Conservation (phyloP, 2,113 vertebrate species). For the Rissa tridactyla region DNA sequence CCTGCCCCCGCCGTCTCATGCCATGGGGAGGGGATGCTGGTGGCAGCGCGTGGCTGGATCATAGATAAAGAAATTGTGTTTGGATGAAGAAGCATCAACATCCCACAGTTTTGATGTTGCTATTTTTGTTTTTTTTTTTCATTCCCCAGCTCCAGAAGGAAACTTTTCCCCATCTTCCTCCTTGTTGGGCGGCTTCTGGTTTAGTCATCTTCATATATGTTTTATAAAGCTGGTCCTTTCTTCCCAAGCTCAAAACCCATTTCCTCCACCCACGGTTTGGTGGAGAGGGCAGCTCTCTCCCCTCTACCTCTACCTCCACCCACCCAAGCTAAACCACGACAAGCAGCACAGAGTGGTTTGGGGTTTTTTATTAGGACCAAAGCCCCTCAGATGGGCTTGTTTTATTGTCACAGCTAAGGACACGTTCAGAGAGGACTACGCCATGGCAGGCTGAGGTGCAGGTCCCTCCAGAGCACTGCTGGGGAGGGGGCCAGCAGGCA, state of each 20-base stretch:
- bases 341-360: not conserved
- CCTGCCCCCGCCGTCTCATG: not conserved
- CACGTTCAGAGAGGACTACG: not conserved
- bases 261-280: not conserved
- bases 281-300: not conserved
- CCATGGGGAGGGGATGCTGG: not conserved
- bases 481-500: not conserved
- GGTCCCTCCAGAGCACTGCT: not conserved
- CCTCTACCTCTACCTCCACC: not conserved
- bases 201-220: not conserved
- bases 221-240: not conserved
- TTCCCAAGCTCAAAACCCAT: not conserved
- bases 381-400: not conserved
- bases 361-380: not conserved
- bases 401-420: conserved; percentile 4
- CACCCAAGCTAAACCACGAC: not conserved
- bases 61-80: not conserved
- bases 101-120: not conserved
- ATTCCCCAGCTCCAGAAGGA: not conserved
- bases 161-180: not conserved
- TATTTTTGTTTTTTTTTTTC: not conserved
- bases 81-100: not conserved
- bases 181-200: not conserved
- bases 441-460: not conserved
- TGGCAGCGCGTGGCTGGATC: not conserved